phyloP scores from a whole-genome alignment of 2,888 invertebrate species.

The Endotricha flammealis region DNA sequence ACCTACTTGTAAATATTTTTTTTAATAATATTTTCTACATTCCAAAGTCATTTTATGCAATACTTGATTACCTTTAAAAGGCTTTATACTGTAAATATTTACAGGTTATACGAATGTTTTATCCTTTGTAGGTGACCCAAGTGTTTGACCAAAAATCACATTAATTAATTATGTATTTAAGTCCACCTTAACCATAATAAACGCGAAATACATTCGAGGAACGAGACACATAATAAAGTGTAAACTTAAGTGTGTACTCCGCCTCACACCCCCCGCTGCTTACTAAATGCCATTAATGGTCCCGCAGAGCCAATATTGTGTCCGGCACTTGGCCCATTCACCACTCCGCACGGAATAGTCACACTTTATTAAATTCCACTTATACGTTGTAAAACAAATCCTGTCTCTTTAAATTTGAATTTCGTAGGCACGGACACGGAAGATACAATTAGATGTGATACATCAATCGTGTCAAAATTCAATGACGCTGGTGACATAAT shows the following conservation, averaged over 20 bases:
- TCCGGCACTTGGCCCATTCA: conserved; percentile 6
- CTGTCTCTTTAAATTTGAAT: conserved; percentile 10
- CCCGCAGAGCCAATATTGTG: conserved; percentile 13
- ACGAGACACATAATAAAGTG: background rate
- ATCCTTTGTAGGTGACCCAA: no score
- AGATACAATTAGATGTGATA: no score
- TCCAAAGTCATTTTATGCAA: no score
- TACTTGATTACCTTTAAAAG: no score
- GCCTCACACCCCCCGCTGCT: conserved; percentile 17
- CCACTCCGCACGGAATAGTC: conserved; percentile 17
- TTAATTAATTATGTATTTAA: background rate
- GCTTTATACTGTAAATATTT: no score
- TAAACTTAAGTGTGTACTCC: background rate
- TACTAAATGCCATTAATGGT: conserved; percentile 28
- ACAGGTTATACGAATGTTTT: no score
- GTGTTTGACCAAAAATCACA: no score
- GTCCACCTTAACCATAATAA: background rate
- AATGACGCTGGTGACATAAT: no score
- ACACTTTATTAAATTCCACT: conserved; percentile 25
- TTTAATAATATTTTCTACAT: no score
- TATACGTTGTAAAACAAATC: conserved; percentile 13
- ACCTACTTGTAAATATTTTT: no score
- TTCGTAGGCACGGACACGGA: no score
- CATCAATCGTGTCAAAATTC: no score
- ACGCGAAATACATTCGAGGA: background rate